Evolutionary conservation across 2,113 vertebrate genomes (phyloP).

Genomic region (Circaetus gallicus): DNA sequence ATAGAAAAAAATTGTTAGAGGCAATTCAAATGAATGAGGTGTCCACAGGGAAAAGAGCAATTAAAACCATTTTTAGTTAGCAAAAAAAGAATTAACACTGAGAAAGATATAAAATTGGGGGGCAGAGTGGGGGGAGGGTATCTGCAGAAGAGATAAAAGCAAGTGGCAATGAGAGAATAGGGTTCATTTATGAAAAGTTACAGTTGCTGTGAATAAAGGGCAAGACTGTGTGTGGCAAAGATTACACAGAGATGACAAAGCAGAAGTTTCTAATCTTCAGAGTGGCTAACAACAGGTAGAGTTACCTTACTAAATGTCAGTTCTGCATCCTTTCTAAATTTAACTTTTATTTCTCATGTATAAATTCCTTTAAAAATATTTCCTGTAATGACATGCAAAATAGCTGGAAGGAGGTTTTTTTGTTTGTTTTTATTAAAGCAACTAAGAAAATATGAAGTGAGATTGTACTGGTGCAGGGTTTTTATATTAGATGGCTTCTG

Average conservation of each 20-base stretch:
- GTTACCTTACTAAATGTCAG: neutral
- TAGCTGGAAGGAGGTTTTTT: neutral
- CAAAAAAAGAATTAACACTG: neutral
- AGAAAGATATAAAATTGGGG: neutral
- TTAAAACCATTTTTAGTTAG: neutral
- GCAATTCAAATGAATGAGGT: neutral
- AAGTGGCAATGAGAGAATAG: neutral
- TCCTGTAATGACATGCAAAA: neutral
- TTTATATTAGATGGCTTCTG: neutral
- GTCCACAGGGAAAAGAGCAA: neutral
- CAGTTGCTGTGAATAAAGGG: neutral
- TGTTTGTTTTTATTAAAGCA: neutral
- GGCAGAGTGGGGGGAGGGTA: rapidly evolving
- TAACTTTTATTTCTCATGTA: neutral
- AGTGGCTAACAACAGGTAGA: rapidly evolving
- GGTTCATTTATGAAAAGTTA: neutral
- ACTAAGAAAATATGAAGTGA: neutral
- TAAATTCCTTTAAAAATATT: neutral
- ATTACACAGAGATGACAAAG: neutral
- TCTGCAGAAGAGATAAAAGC: neutral
- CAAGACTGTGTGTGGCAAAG: neutral
- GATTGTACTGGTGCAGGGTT: neutral
- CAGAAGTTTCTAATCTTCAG: neutral
- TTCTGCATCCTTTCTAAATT: neutral
- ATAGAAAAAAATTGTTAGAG: neutral